Evolutionary conservation across 1,140 invertebrate genomes (phyloP).

Genomic region (Zaprionus tsacasi): DNA sequence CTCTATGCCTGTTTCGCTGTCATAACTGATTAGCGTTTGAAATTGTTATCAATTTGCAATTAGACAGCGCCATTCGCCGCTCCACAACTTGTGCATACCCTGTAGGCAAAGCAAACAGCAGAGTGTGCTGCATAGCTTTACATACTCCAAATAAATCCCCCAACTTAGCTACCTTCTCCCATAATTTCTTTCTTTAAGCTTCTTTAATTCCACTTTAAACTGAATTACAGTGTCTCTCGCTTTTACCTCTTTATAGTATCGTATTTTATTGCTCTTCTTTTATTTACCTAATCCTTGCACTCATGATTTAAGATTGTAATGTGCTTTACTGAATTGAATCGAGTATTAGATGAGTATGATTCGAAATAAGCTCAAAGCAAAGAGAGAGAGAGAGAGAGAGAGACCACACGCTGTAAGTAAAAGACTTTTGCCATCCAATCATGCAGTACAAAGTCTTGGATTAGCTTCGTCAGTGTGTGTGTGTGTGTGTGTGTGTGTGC

Average conservation of each 20-base stretch:
- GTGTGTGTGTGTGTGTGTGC: not conserved
- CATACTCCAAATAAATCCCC: no score
- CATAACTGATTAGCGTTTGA: slow-evolving; percentile 74
- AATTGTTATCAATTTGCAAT: slow-evolving; percentile 80
- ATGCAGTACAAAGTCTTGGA: not conserved
- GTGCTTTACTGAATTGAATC: not conserved
- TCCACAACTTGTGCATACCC: slow-evolving; percentile 12
- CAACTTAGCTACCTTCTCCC: no score
- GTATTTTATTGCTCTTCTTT: not conserved
- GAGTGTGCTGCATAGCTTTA: no score
- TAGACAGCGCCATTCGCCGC: slow-evolving; percentile 35
- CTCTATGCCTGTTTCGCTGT: not conserved
- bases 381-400: not conserved
- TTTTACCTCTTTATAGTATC: not conserved
- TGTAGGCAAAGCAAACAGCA: slow-evolving; percentile 51
- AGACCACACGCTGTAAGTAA: not conserved
- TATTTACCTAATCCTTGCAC: not conserved
- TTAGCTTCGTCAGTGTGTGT: slow-evolving; percentile 3
- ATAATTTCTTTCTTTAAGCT: not conserved
- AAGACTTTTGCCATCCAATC: slow-evolving; percentile 5
- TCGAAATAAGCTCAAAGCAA: not conserved
- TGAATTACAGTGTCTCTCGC: not conserved
- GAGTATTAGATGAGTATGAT: not conserved
- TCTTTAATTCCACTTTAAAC: not conserved
- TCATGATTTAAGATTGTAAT: not conserved